phyloP scores from a whole-genome alignment of 37 sponge, comb jelly and placozoan genomes.

The Aplysina aerophoba region DNA sequence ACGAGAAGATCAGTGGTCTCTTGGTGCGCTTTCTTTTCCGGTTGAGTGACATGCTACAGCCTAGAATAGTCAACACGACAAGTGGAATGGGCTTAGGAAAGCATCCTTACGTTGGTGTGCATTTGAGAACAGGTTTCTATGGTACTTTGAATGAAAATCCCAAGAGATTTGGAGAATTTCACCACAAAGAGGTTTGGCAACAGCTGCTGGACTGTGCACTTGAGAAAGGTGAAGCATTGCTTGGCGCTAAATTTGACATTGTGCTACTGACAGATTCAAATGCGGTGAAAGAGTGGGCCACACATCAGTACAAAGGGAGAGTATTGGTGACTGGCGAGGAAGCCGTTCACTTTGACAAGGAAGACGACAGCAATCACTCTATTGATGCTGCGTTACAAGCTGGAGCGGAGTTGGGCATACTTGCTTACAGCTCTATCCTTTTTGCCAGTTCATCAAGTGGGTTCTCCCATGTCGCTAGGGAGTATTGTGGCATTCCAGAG shows the following conservation, averaged over 20 bases:
- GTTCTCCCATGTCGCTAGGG: no score
- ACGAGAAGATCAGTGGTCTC: neutral
- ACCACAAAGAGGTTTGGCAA: neutral
- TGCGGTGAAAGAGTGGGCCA: conserved; percentile 30
- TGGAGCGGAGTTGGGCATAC: no score
- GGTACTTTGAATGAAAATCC: conserved; percentile 31
- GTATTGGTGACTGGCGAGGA: neutral
- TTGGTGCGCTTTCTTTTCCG: conserved; percentile 28
- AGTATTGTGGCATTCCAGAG: no score
- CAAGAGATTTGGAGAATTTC: neutral
- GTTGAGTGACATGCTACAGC: neutral
- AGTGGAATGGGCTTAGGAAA: conserved; percentile 6
- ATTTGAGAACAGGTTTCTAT: conserved; percentile 49
- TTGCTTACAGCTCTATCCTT: no score
- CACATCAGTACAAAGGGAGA: conserved; percentile 8
- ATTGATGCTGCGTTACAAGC: no score
- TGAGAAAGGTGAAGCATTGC: neutral
- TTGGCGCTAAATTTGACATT: neutral
- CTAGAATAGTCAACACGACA: neutral
- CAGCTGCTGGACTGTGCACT: conserved; percentile 33
- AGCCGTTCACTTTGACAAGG: conserved; percentile 3
- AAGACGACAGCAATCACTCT: no score
- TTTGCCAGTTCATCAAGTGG: no score
- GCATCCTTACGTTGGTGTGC: conserved; percentile 29
- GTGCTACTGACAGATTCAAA: conserved; percentile 36